A percentile compares a stretch with the other conserved stretches of the same genome.
Conservation (phyloP, 2,113 vertebrate genomes). For the Ceyx cyanopectus region DNA sequence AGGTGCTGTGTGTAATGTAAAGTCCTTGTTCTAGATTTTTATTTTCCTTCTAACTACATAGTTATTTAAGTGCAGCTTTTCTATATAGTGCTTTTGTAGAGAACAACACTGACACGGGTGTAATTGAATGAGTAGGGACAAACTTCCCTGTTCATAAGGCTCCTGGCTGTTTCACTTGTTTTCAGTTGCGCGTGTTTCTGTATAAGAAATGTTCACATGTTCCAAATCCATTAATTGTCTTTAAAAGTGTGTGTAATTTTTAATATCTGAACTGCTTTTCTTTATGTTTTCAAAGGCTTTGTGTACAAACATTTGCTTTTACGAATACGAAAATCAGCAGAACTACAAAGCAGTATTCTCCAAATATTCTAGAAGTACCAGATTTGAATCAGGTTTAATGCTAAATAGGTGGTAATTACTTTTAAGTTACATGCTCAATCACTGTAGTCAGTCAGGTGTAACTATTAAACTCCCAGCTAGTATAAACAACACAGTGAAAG, state of each 20-base stretch:
- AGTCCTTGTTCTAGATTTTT: neutral
- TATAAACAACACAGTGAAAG: neutral
- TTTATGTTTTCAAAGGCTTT: neutral
- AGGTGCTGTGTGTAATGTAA: neutral
- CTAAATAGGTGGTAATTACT: neutral
- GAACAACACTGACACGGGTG: neutral
- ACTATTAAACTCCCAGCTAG: neutral
- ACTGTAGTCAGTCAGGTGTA: neutral
- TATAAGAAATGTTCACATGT: neutral
- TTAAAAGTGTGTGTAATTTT: neutral
- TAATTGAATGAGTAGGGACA: neutral
- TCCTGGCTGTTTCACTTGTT: neutral
- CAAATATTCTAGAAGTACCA: neutral
- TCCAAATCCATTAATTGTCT: neutral
- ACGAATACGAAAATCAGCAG: neutral
- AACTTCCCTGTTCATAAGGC: neutral
- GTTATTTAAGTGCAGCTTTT: slow-evolving; percentile 15
- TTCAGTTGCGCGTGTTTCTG: neutral
- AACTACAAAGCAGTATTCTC: neutral
- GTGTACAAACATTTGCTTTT: neutral
- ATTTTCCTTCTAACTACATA: neutral
- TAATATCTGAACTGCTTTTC: neutral
- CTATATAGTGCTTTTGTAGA: neutral
- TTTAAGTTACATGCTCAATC: neutral
- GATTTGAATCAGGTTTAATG: neutral